Conservation (phyloP, 2,113 vertebrate species). For the Bambusicola thoracicus region DNA sequence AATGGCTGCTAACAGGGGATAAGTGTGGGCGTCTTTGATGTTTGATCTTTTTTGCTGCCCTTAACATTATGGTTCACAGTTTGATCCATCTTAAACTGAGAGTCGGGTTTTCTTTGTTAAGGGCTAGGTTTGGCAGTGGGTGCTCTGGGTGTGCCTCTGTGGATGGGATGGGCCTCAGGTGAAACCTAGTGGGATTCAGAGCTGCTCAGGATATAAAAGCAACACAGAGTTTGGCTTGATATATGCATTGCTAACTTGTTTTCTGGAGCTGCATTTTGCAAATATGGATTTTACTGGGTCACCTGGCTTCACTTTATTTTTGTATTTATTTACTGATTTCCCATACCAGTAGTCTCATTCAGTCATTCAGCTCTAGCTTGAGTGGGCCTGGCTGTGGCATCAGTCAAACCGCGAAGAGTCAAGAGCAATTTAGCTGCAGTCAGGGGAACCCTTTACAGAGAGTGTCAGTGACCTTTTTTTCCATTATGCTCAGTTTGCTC, state of each 20-base stretch:
- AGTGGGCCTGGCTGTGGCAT: background rate
- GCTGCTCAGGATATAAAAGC: background rate
- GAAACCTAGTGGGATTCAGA: background rate
- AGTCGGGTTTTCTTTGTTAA: background rate
- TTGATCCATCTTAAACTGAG: background rate
- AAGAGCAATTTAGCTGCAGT: background rate
- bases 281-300: background rate
- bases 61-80: slow-evolving; percentile 1
- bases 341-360: background rate
- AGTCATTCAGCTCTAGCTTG: background rate
- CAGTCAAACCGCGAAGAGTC: background rate
- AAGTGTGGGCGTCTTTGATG: background rate
- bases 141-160: background rate
- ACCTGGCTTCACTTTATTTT: background rate
- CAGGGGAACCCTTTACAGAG: background rate
- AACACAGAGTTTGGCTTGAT: background rate
- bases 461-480: background rate
- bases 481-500: background rate
- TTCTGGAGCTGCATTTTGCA: slow-evolving; percentile 18
- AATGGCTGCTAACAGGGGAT: background rate
- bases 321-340: background rate
- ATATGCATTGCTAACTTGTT: background rate
- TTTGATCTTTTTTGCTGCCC: background rate
- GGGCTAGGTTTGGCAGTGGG: background rate
- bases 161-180: background rate